Conservation (phyloP, 1,140 invertebrate species). For the Potamilus streckersoni region DNA sequence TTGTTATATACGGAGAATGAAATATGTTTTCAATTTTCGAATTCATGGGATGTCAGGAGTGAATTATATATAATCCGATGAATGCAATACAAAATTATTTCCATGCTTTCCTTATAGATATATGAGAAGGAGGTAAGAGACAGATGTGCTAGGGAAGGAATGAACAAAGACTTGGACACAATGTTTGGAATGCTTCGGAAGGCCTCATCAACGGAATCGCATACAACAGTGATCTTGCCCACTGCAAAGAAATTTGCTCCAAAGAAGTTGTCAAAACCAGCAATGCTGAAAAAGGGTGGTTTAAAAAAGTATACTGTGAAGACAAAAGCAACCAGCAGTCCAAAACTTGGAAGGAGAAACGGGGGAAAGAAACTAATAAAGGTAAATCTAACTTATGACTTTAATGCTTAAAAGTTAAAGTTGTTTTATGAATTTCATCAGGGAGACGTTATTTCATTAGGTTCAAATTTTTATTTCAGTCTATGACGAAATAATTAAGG, state of each 20-base stretch:
- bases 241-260: background rate
- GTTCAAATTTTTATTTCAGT: too few relatives aligned
- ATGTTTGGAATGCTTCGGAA: constrained; percentile 21
- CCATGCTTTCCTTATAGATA: background rate
- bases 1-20: too few relatives aligned
- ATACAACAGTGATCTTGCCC: background rate
- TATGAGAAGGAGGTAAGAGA: constrained; percentile 29
- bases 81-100: too few relatives aligned
- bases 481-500: too few relatives aligned
- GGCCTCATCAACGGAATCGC: background rate
- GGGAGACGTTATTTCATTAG: too few relatives aligned
- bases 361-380: background rate
- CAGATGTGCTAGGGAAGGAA: background rate
- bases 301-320: background rate
- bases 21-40: too few relatives aligned
- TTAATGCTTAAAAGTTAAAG: too few relatives aligned
- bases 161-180: constrained; percentile 24
- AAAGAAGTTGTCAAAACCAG: background rate
- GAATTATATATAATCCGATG: too few relatives aligned
- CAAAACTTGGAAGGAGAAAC: background rate
- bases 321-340: background rate
- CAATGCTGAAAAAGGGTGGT: background rate
- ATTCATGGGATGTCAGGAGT: too few relatives aligned
- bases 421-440: too few relatives aligned
- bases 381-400: too few relatives aligned